phyloP scores from a whole-genome alignment of 2,113 vertebrate genomes.

The Lepisosteus osseus region DNA sequence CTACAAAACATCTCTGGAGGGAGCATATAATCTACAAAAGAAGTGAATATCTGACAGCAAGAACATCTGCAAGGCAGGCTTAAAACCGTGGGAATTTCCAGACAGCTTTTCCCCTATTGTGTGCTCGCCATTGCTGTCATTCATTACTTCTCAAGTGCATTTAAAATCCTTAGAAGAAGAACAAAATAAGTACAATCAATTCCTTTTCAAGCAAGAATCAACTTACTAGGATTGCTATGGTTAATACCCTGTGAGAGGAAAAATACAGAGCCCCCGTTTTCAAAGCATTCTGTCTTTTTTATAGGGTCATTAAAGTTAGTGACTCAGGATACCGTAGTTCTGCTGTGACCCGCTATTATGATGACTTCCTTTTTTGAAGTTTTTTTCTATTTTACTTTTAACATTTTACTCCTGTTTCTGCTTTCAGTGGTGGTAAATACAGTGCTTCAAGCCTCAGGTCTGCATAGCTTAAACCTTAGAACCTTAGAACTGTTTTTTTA shows the following conservation, averaged over 20 bases:
- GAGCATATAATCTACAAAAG: neutral
- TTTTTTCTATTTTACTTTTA: constrained; percentile 3
- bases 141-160: neutral
- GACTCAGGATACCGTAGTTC: neutral
- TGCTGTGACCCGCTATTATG: neutral
- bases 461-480: no score
- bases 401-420: no score
- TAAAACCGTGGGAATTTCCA: constrained; percentile 8
- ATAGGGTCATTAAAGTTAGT: constrained; percentile 32
- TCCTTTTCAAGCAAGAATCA: constrained; percentile 22
- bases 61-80: constrained; percentile 1
- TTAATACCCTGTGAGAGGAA: constrained; percentile 5
- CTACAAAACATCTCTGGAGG: neutral
- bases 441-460: no score
- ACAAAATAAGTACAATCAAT: constrained; percentile 8
- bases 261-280: constrained; percentile 18
- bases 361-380: constrained; percentile 7
- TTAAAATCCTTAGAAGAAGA: neutral
- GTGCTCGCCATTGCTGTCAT: constrained; percentile 2
- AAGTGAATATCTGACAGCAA: neutral
- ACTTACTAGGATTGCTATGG: constrained; percentile 30
- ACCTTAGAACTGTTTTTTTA: no score
- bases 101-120: neutral
- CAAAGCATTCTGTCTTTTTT: constrained; percentile 25
- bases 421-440: no score